Percentiles rank a stretch among this genome's conserved stretches.
Conservation (phyloP, 2,888 invertebrate species). For the Epirrita christyi region DNA sequence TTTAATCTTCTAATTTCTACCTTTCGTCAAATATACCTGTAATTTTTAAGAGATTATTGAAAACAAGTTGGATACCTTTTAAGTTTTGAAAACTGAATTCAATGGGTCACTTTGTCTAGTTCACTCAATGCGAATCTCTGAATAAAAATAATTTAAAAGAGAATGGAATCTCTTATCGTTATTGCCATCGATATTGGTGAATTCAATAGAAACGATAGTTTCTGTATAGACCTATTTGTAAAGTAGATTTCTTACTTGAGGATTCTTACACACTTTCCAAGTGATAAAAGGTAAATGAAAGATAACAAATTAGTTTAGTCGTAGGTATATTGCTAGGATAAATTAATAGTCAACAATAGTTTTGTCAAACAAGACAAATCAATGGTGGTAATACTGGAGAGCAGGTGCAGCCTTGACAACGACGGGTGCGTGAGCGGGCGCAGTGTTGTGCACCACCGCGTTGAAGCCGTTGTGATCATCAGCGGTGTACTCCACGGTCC, state of each 20-base stretch:
- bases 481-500: conserved; percentile 82
- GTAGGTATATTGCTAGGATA: conserved; percentile 55
- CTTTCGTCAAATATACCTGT: no score
- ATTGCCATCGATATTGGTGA: conserved; percentile 48
- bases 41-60: no score
- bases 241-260: conserved; percentile 2
- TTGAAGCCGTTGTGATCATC: conserved; percentile 81
- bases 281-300: neutral
- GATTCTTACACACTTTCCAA: neutral
- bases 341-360: conserved; percentile 45
- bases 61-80: no score
- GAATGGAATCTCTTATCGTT: conserved; percentile 67
- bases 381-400: conserved; percentile 63
- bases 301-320: conserved; percentile 17
- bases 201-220: conserved; percentile 60
- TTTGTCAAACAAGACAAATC: conserved; percentile 36
- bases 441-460: conserved; percentile 68
- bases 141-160: conserved; percentile 63
- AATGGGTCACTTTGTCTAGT: conserved; percentile 26
- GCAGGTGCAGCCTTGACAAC: conserved; percentile 58
- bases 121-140: no score
- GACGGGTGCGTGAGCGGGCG: conserved; percentile 60
- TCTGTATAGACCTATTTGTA: conserved; percentile 11
- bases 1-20: no score
- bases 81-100: no score